These are phyloP conservation scores for Rhombomys opimus DNA, from an alignment of 2,113 vertebrate species.

Conservation along the genomic window DNA sequence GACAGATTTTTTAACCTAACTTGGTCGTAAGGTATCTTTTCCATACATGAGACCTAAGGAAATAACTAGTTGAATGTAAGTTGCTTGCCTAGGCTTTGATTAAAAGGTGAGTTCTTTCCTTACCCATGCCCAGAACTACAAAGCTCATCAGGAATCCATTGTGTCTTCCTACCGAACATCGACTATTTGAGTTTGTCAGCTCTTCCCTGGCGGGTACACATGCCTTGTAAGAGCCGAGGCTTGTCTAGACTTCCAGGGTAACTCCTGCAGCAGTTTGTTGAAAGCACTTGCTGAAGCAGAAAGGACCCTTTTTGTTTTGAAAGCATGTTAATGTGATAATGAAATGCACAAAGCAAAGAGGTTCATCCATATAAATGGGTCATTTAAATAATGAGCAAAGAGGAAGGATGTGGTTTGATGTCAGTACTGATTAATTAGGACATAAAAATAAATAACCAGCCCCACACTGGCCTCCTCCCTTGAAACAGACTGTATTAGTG, in stretches of 20 bases:
- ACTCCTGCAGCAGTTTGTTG: conserved; percentile 79
- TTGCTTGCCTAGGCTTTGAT: background rate
- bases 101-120: background rate
- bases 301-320: conserved; percentile 86
- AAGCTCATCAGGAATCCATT: background rate
- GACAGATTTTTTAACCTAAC: conserved; percentile 22
- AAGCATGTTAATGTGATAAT: conserved; percentile 94
- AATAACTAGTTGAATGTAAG: conserved; percentile 2
- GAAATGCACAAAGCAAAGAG: conserved; percentile 91
- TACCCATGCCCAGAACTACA: background rate
- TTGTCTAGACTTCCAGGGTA: conserved; percentile 18
- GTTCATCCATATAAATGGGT: conserved; percentile 93
- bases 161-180: background rate
- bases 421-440: conserved; percentile 97
- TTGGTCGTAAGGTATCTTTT: conserved; percentile 29
- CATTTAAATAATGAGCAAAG: conserved; percentile 96
- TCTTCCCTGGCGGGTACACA: background rate
- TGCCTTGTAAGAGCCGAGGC: conserved; percentile 3
- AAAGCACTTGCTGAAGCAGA: conserved; percentile 87
- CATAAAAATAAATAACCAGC: conserved; percentile 92
- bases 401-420: conserved; percentile 95
- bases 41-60: background rate
- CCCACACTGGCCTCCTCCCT: conserved; percentile 87
- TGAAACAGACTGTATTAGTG: conserved; percentile 87
- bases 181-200: conserved; percentile 34